Conservation (phyloP, 92 coral and sea anemone genomes). For the Porites lobata region DNA sequence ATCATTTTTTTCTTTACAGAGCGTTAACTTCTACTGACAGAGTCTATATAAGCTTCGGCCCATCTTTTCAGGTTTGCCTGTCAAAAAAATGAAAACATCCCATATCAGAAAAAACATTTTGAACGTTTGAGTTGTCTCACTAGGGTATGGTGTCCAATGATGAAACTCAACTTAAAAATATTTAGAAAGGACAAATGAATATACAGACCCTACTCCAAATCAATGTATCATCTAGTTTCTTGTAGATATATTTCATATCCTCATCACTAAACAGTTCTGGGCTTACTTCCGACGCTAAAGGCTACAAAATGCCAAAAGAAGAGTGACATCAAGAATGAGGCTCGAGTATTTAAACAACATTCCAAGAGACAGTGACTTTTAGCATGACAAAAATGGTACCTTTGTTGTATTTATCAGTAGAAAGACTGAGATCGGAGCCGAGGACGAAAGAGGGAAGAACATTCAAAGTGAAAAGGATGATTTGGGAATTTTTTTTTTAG, state of each 20-base stretch:
- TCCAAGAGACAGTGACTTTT: too few species aligned
- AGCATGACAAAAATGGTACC: too few species aligned
- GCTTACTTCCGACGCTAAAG: slow-evolving; percentile 76
- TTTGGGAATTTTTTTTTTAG: background rate
- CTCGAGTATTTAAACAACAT: too few species aligned
- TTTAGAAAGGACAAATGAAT: background rate
- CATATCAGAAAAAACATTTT: too few species aligned
- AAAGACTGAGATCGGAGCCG: too few species aligned
- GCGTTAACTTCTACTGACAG: slow-evolving; percentile 27
- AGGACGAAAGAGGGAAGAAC: too few species aligned
- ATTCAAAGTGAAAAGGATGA: too few species aligned
- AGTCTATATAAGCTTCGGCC: slow-evolving; percentile 72
- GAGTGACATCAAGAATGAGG: too few species aligned
- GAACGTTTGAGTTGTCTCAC: too few species aligned
- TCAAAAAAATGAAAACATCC: background rate
- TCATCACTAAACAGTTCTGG: slow-evolving; percentile 73
- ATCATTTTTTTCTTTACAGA: background rate
- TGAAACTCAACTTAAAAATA: too few species aligned
- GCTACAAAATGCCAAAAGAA: slow-evolving; percentile 34
- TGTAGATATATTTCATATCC: slow-evolving; percentile 85
- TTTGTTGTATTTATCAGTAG: too few species aligned
- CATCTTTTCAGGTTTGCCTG: slow-evolving; percentile 79
- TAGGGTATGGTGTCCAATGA: too few species aligned
- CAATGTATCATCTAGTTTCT: slow-evolving; percentile 75
- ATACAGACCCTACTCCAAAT: slow-evolving; percentile 78